Conservation (phyloP, 2,888 invertebrate species). For the Drosophila mayaguana region DNA sequence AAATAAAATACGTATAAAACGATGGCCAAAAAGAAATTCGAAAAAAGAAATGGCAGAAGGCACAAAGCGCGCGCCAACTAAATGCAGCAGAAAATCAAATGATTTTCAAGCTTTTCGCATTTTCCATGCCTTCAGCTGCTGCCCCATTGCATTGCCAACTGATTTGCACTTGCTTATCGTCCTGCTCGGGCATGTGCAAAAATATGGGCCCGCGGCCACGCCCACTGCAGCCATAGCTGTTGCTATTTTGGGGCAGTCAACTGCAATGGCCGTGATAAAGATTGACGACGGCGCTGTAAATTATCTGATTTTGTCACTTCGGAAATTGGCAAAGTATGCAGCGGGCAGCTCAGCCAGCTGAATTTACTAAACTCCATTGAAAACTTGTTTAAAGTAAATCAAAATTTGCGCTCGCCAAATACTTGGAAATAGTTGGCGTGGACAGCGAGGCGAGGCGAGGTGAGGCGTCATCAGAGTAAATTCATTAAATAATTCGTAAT, state of each 20-base stretch:
- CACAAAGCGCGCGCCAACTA: constrained; percentile 36
- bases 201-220: constrained; percentile 57
- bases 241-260: constrained; percentile 54
- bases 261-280: constrained; percentile 75
- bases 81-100: constrained; percentile 77
- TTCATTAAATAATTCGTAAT: not conserved
- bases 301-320: constrained; percentile 84
- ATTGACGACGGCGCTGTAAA: constrained; percentile 83
- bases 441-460: not conserved
- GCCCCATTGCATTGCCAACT: constrained; percentile 58
- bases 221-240: constrained; percentile 47
- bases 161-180: constrained; percentile 78
- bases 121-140: constrained; percentile 2
- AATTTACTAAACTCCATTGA: constrained; percentile 16
- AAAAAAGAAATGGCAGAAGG: constrained; percentile 5
- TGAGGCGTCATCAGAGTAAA: not conserved
- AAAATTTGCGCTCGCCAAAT: not conserved
- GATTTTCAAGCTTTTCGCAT: constrained; percentile 53
- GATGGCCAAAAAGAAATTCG: constrained; percentile 18
- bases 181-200: constrained; percentile 41
- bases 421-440: not conserved
- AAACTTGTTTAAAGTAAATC: constrained; percentile 6
- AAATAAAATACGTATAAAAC: constrained; percentile 56
- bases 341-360: constrained; percentile 9
- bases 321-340: constrained; percentile 82